Evolutionary conservation across 2,797 vertebrate species (phyloP).

Genomic region (Macropodus opercularis): DNA sequence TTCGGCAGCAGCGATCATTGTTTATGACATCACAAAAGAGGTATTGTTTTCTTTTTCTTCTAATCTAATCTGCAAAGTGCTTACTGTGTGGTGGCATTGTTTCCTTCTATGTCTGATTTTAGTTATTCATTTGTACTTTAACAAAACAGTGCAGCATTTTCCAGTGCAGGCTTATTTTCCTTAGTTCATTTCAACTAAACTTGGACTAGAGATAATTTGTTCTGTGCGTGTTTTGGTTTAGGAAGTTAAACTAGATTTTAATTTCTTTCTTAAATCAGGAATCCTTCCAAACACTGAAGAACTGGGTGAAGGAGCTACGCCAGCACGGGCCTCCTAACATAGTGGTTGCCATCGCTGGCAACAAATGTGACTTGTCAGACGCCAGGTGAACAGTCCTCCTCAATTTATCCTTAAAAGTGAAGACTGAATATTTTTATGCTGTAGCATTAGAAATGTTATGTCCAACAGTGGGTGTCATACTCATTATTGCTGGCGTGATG

Average conservation of each 20-base stretch:
- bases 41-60: constrained; percentile 72
- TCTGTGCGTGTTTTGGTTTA: background rate
- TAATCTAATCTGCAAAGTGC: background rate
- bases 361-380: constrained; percentile 96
- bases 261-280: constrained; percentile 79
- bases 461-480: no score
- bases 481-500: no score
- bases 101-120: background rate
- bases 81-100: background rate
- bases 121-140: background rate
- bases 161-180: background rate
- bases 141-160: constrained; percentile 8
- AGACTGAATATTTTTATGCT: no score
- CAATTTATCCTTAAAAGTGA: constrained; percentile 1
- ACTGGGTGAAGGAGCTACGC: constrained; percentile 97
- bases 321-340: constrained; percentile 98
- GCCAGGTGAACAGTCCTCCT: constrained; percentile 83
- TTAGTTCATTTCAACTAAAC: no score
- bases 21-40: constrained; percentile 99
- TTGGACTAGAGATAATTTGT: background rate
- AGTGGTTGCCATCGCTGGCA: constrained; percentile 96
- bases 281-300: constrained; percentile 95
- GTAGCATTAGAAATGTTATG: no score
- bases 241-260: background rate
- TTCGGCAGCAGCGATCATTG: constrained; percentile 96